These are phyloP conservation scores for Autographa pulchrina DNA, from an alignment of 2,888 invertebrate genomes.

Conservation along the genomic window DNA sequence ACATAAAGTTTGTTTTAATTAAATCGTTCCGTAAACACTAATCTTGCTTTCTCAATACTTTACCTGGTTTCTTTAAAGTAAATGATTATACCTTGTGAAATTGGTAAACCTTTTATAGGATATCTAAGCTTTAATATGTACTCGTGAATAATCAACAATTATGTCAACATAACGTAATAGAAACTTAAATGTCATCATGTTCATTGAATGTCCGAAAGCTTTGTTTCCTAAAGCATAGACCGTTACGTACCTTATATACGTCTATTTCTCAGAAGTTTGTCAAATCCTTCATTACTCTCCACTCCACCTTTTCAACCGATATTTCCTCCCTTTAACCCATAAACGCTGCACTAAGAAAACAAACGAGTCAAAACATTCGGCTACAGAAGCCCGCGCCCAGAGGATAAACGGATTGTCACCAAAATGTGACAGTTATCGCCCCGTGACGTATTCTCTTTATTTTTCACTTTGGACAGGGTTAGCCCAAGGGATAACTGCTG, in stretches of 20 bases:
- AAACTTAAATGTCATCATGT: not conserved
- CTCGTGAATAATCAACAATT: not conserved
- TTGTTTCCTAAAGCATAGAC: too few species aligned
- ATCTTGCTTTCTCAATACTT: slow-evolving; percentile 14
- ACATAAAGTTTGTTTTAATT: slow-evolving; percentile 37
- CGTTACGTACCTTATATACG: too few species aligned
- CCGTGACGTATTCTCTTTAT: slow-evolving; percentile 56
- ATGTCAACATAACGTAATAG: not conserved
- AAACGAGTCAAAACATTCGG: slow-evolving; percentile 40
- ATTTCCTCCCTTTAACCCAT: not conserved
- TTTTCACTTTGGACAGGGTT: slow-evolving; percentile 57
- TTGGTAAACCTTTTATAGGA: not conserved
- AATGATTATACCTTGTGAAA: slow-evolving; percentile 29
- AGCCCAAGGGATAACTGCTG: slow-evolving; percentile 39
- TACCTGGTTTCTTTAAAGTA: slow-evolving; percentile 16
- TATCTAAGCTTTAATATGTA: not conserved
- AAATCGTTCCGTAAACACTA: slow-evolving; percentile 23
- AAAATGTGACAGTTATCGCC: slow-evolving; percentile 54
- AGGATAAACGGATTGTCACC: slow-evolving; percentile 57
- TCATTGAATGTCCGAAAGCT: not conserved
- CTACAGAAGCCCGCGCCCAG: slow-evolving; percentile 43
- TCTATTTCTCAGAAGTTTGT: not conserved
- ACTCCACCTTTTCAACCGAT: not conserved
- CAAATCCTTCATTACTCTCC: not conserved
- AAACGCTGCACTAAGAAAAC: not conserved